Evolutionary conservation across 2,888 invertebrate genomes (phyloP).

Genomic region (Hyalella azteca): DNA sequence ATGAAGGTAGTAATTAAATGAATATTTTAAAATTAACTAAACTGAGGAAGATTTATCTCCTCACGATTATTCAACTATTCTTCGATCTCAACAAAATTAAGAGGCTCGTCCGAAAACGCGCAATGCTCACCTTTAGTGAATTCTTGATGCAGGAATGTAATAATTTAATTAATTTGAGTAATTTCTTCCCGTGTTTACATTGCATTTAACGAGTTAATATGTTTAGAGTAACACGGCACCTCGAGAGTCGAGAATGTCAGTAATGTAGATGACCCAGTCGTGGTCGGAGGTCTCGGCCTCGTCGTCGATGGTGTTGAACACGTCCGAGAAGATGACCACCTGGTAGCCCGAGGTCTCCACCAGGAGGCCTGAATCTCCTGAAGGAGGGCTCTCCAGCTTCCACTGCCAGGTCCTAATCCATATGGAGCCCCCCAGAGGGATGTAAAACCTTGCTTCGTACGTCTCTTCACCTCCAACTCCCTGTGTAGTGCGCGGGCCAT

Average conservation of each 20-base stretch:
- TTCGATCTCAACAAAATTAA: too few species aligned
- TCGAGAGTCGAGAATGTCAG: constrained; percentile 78
- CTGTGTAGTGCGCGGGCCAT: too few species aligned
- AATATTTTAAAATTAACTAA: too few species aligned
- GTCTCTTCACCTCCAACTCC: constrained; percentile 50
- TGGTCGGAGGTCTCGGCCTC: constrained; percentile 72
- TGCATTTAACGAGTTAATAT: too few species aligned
- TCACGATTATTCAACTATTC: too few species aligned
- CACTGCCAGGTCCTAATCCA: constrained; percentile 69
- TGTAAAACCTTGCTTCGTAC: constrained; percentile 57
- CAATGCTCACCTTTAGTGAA: too few species aligned
- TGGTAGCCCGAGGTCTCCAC: constrained; percentile 48
- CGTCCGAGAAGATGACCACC: constrained; percentile 72
- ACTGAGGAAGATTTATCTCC: too few species aligned
- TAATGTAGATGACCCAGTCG: constrained; percentile 86
- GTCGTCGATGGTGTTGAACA: constrained; percentile 69
- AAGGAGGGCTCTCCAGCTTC: constrained; percentile 58
- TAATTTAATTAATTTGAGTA: too few species aligned
- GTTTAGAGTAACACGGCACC: constrained; percentile 17
- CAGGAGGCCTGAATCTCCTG: not conserved
- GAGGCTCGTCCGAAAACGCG: too few species aligned
- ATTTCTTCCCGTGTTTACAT: too few species aligned
- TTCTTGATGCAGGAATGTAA: too few species aligned
- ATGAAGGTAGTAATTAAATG: too few species aligned
- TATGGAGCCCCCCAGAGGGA: constrained; percentile 76